Evolutionary conservation across 2,888 invertebrate genomes (phyloP).

Genomic region (Drosophila melanosoma): DNA sequence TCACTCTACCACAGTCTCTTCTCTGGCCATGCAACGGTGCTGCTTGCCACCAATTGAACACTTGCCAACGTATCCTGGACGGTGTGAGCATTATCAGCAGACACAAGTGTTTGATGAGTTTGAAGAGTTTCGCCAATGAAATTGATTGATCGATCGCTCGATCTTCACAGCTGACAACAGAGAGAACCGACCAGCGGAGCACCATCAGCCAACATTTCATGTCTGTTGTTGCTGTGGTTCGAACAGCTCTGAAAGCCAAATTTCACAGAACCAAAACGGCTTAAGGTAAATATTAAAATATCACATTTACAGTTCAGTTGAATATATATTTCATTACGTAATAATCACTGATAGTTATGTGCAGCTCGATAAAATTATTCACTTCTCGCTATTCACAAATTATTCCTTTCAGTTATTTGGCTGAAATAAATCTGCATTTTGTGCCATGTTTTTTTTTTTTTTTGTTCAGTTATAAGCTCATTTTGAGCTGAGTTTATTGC

Average conservation of each 20-base stretch:
- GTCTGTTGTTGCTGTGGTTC: not conserved
- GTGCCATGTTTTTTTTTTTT: not conserved
- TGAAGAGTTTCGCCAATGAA: slow-evolving; percentile 10
- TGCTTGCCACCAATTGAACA: slow-evolving; percentile 25
- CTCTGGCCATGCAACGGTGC: not conserved
- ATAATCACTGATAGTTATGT: not conserved
- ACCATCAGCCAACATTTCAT: slow-evolving; percentile 1
- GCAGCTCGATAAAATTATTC: not conserved
- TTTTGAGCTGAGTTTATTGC: not conserved
- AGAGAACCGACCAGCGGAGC: not conserved
- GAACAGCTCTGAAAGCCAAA: not conserved
- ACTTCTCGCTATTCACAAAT: not conserved
- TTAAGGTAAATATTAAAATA: not conserved
- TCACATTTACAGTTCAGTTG: not conserved
- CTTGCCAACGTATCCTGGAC: slow-evolving; percentile 33
- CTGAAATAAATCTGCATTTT: not conserved
- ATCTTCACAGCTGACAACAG: slow-evolving; percentile 34
- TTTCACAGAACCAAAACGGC: not conserved
- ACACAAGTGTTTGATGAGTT: slow-evolving; percentile 48
- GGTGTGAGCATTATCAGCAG: slow-evolving; percentile 7
- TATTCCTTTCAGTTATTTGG: not conserved
- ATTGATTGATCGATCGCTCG: slow-evolving; percentile 47
- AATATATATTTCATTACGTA: not conserved
- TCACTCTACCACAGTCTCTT: slow-evolving; percentile 5
- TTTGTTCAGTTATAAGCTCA: not conserved